Conservation (phyloP, 1,140 invertebrate genomes). For the Danaus melanippus region DNA sequence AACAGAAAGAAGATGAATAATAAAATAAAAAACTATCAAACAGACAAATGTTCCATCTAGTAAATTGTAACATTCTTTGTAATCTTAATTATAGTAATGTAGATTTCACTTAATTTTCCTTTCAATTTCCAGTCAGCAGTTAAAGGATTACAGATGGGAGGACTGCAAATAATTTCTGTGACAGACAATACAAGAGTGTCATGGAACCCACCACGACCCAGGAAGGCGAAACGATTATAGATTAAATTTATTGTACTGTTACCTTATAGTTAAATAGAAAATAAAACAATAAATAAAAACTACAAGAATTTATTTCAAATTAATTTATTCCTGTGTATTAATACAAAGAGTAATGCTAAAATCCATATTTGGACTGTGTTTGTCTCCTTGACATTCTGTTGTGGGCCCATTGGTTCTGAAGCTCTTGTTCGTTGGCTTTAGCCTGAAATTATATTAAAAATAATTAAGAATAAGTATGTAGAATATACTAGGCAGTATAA, state of each 20-base stretch:
- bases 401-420: conserved; percentile 94
- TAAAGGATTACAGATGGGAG: conserved; percentile 92
- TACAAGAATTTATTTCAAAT: conserved; percentile 17
- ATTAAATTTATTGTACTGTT: conserved; percentile 14
- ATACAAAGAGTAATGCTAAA: conserved; percentile 62
- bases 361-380: conserved; percentile 92
- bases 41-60: too few relatives aligned
- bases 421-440: conserved; percentile 92
- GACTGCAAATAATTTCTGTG: conserved; percentile 90
- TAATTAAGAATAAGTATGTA: not conserved
- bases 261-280: conserved; percentile 19
- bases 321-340: conserved; percentile 8
- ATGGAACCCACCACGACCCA: conserved; percentile 81
- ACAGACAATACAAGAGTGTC: conserved; percentile 90
- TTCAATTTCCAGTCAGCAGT: conserved; percentile 81
- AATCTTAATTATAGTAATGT: too few relatives aligned
- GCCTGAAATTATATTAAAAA: conserved; percentile 74
- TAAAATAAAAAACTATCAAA: too few relatives aligned
- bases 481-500: too few relatives aligned
- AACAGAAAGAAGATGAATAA: too few relatives aligned
- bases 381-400: conserved; percentile 87
- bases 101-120: not conserved
- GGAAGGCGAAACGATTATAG: conserved; percentile 83
- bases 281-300: conserved; percentile 18
- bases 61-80: too few relatives aligned